Conservation (phyloP, 1,140 invertebrate species). For the Drosophila mojavensis region DNA sequence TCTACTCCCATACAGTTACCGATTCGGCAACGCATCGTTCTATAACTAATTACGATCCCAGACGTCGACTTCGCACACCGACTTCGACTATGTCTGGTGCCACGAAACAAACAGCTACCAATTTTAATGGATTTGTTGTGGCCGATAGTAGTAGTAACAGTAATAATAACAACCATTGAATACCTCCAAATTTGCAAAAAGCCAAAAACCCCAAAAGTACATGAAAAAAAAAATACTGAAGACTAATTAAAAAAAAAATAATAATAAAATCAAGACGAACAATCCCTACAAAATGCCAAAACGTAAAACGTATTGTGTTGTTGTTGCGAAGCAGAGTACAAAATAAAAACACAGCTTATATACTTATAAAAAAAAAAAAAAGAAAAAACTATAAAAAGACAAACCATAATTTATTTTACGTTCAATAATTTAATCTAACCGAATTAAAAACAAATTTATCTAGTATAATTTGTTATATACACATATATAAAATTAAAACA, state of each 20-base stretch:
- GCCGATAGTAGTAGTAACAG: constrained; percentile 81
- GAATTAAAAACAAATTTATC: constrained; percentile 51
- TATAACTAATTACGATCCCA: constrained; percentile 82
- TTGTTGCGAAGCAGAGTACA: constrained; percentile 67
- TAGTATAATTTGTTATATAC: constrained; percentile 47
- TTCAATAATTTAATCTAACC: constrained; percentile 73
- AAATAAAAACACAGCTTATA: constrained; percentile 24
- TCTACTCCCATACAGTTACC: constrained; percentile 82
- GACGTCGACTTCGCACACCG: constrained; percentile 74
- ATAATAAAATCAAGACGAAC: constrained; percentile 28
- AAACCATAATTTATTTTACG: constrained; percentile 68
- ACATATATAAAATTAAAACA: constrained; percentile 61
- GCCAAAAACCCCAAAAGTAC: constrained; percentile 23
- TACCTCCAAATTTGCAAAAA: constrained; percentile 46
- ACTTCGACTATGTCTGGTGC: constrained; percentile 71
- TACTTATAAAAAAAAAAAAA: constrained; percentile 18
- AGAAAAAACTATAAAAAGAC: constrained; percentile 56
- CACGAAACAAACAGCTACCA: constrained; percentile 66
- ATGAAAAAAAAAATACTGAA: constrained; percentile 18
- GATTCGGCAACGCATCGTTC: constrained; percentile 80
- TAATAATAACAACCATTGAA: constrained; percentile 54
- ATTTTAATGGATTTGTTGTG: constrained; percentile 76
- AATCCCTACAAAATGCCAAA: constrained; percentile 50
- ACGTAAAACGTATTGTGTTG: constrained; percentile 42
- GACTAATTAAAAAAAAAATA: constrained; percentile 2